These are phyloP conservation scores for Cephus nigrinus DNA, from an alignment of 2,888 invertebrate species.

Conservation along the genomic window DNA sequence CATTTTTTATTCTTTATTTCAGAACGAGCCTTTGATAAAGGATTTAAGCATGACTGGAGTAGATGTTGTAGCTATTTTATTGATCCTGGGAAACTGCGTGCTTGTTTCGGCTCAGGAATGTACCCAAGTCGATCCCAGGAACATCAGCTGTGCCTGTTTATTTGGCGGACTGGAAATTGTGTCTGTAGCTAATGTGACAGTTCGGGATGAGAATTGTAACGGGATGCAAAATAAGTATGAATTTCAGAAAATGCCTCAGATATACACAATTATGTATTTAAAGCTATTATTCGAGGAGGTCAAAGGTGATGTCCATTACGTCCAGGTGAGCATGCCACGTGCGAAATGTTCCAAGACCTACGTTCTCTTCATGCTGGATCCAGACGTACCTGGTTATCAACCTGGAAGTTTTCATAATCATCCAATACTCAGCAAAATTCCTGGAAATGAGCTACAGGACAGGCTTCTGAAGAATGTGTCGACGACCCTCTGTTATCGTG, in stretches of 20 bases:
- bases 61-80: background rate
- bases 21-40: too few relatives aligned
- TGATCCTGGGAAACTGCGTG: background rate
- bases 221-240: background rate
- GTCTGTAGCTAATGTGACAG: background rate
- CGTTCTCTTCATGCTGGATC: background rate
- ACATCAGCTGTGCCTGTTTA: background rate
- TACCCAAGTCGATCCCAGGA: background rate
- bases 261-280: too few relatives aligned
- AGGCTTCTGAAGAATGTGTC: background rate
- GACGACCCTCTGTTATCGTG: background rate
- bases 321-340: background rate
- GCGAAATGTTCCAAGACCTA: background rate
- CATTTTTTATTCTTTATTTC: too few relatives aligned
- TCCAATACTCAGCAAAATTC: background rate
- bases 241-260: background rate
- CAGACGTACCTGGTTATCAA: background rate
- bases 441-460: background rate
- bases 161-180: background rate
- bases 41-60: background rate
- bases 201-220: background rate
- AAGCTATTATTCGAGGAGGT: too few relatives aligned
- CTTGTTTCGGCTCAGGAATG: background rate
- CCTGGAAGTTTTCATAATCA: background rate
- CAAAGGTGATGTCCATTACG: too few relatives aligned